Evolutionary conservation across 2,113 vertebrate species (phyloP).

Genomic region (Ptyas mucosa): DNA sequence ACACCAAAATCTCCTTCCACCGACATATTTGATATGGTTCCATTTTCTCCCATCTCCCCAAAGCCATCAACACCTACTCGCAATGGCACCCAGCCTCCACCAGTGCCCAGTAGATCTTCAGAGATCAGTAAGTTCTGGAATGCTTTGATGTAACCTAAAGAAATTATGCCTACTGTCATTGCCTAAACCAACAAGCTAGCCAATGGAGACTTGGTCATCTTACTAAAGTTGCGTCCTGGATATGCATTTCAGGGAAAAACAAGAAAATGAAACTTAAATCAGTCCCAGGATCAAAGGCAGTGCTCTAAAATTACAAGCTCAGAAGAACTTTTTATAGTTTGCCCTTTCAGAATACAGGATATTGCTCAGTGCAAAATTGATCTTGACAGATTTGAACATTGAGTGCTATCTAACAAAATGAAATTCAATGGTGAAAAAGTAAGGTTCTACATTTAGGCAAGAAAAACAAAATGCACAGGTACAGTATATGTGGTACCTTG

Average conservation of each 20-base stretch:
- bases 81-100: slow-evolving; percentile 86
- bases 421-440: too few species aligned
- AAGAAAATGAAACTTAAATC: neutral
- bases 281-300: neutral
- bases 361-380: neutral
- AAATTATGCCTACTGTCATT: neutral
- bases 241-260: neutral
- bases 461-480: too few species aligned
- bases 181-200: neutral
- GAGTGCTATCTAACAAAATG: too few species aligned
- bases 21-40: slow-evolving; percentile 98
- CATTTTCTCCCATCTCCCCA: slow-evolving; percentile 88
- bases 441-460: too few species aligned
- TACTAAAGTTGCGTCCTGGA: neutral
- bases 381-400: too few species aligned
- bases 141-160: slow-evolving; percentile 28
- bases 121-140: slow-evolving; percentile 82
- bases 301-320: neutral
- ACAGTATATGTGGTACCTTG: too few species aligned
- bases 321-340: neutral
- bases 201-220: neutral
- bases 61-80: slow-evolving; percentile 80
- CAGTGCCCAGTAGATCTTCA: slow-evolving; percentile 80
- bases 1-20: slow-evolving; percentile 81
- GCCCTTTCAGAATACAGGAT: rapidly evolving